Base-by-base conservation (phyloP, 2,797 vertebrate species). In the Paedocypris micromegethes region DNA sequence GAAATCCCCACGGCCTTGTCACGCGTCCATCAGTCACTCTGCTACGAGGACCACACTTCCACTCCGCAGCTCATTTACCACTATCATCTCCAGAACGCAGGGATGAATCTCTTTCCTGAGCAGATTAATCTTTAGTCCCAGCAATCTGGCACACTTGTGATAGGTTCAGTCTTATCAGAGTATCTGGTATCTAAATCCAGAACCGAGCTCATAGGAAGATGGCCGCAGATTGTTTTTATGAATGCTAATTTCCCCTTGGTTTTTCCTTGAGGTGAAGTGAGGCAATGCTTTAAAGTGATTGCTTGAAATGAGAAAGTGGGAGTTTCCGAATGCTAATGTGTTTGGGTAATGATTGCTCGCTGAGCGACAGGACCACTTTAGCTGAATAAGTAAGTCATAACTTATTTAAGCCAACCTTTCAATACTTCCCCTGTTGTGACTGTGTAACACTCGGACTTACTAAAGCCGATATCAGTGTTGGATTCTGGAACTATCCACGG, bases 201-300 rank as follows among this genome's bases (percentile, higher is more conserved):
- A 63, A 62, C 43, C 0, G 40, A 8, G 23, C 68, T 70, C 9
- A 7, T 41, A 45, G 68, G 9, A 54, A 48, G 51, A 60, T 53
- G 23, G 38, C 38, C 41, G 53, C 41, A 50, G 48, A 41, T 60
- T 54, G 6, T 70, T 55, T 67, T 48, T 62, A 48, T 5, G 58
- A 55, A 70, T 70, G 59, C 52, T 56, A 63, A 70, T 63, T 70
- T 70, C 46, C 59, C 52, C 51, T 70, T 63, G 59, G 9, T 56
- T 70, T 56, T 68, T 70, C 52, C 59, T 57, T 57, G 52, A 70
- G 59, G 52, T 70, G 59, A 62, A 62, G 59, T 63, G 59, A 56
- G 46, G 46, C 68, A 48, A 48, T 41, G 58, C 48, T 68, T 68
- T 68, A 47, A 49, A 69, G 45, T 43, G 67, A 62, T 55, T 69